These are phyloP conservation scores for Corydoras sp. DNA, from an alignment of 2,113 vertebrate species.

Conservation along the genomic window DNA sequence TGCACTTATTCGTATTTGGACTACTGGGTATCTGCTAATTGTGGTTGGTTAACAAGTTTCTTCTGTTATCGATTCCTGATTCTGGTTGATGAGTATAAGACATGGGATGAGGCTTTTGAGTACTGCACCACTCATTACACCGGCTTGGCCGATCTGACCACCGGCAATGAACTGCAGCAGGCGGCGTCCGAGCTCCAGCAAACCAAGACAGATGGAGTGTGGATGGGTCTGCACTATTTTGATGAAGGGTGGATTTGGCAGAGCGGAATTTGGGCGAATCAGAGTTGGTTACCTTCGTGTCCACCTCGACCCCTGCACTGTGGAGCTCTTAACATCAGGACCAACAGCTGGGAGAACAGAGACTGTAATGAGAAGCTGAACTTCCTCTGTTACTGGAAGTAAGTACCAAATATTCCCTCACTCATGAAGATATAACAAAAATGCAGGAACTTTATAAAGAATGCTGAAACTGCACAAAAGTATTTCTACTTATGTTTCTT, in stretches of 20 bases:
- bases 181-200: background rate
- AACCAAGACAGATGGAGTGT: slow-evolving; percentile 12
- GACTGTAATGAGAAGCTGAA: slow-evolving; percentile 48
- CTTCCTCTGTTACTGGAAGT: slow-evolving; percentile 42
- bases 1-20: no score
- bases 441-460: no score
- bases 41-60: rapidly evolving
- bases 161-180: background rate
- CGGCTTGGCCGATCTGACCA: slow-evolving; percentile 16
- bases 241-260: slow-evolving; percentile 28
- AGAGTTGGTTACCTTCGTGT: slow-evolving; percentile 14
- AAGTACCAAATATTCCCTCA: background rate
- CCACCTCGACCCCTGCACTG: slow-evolving; percentile 32
- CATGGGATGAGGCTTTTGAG: slow-evolving; percentile 28
- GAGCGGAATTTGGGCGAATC: background rate
- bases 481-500: no score
- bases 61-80: slow-evolving; percentile 17
- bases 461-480: no score
- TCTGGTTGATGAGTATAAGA: slow-evolving; percentile 21
- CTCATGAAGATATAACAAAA: no score
- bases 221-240: slow-evolving; percentile 33
- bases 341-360: slow-evolving; percentile 15
- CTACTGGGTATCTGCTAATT: background rate
- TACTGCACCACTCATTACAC: slow-evolving; percentile 19
- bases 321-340: slow-evolving; percentile 33